Conservation (phyloP, 2,113 vertebrate genomes). For the Burhinus bistriatus region DNA sequence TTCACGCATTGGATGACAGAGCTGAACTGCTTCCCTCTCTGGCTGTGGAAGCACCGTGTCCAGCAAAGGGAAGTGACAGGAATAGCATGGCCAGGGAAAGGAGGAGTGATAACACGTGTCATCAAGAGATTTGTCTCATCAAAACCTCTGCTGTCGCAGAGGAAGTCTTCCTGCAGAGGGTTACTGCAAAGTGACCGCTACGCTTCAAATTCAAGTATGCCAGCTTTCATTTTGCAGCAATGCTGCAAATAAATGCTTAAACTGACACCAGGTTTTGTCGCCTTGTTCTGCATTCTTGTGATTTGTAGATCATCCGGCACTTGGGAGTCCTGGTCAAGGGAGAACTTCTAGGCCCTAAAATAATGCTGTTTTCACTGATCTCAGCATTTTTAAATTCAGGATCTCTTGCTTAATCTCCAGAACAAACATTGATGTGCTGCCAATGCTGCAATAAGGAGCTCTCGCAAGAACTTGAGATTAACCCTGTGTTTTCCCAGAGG, state of each 20-base stretch:
- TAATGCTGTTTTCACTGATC: background rate
- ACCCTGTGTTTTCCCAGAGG: background rate
- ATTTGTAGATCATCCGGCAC: background rate
- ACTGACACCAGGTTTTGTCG: background rate
- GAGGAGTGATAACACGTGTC: fast-evolving
- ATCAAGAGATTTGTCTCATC: background rate
- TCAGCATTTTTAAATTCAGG: background rate
- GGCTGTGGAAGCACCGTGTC: background rate
- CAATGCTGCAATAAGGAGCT: background rate
- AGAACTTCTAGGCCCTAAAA: background rate
- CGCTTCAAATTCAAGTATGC: background rate
- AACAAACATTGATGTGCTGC: background rate
- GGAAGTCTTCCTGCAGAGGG: background rate
- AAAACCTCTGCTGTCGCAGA: background rate
- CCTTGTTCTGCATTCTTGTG: background rate
- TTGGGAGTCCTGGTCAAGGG: background rate
- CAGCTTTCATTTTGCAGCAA: background rate
- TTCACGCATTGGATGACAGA: background rate
- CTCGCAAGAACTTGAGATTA: background rate
- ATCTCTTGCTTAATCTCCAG: background rate
- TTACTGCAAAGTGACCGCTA: background rate
- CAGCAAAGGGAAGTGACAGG: background rate
- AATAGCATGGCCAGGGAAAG: background rate
- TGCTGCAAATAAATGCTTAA: background rate
- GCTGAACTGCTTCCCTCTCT: background rate